Conservation (phyloP, 1,140 invertebrate species). For the Drosophila burlai region DNA sequence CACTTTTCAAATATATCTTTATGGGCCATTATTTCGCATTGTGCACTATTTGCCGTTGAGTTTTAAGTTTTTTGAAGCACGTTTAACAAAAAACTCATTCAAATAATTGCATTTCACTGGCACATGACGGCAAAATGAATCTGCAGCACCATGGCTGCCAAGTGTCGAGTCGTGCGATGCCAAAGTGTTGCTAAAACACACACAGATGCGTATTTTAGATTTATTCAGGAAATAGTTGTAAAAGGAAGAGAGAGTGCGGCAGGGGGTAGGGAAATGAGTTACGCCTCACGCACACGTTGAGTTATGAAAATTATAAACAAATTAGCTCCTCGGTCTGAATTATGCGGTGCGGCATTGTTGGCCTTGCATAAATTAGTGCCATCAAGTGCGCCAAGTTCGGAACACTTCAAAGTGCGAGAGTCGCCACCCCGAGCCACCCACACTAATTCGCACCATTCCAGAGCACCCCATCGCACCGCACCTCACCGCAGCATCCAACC, state of each 20-base stretch:
- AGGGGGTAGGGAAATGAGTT: constrained; percentile 42
- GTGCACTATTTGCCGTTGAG: constrained; percentile 29
- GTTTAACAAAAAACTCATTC: constrained; percentile 46
- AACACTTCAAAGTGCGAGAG: constrained; percentile 42
- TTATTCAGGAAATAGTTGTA: constrained; percentile 39
- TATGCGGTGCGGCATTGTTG: constrained; percentile 72
- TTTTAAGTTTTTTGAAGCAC: constrained; percentile 33
- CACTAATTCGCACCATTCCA: constrained; percentile 4
- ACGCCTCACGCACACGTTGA: constrained; percentile 69
- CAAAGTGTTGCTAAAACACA: constrained; percentile 47
- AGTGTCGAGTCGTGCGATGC: constrained; percentile 53
- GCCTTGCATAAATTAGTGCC: constrained; percentile 75
- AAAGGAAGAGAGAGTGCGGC: constrained; percentile 4
- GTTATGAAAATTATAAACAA: constrained; percentile 84
- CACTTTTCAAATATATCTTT: constrained; percentile 22
- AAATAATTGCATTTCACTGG: constrained; percentile 60
- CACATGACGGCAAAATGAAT: constrained; percentile 50
- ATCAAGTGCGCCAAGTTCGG: constrained; percentile 59
- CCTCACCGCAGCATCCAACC: constrained; percentile 18
- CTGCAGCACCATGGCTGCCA: constrained; percentile 33
- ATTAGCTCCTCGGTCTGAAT: constrained; percentile 70
- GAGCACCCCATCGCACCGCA: constrained; percentile 6
- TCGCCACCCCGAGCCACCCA: constrained; percentile 6
- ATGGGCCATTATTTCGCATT: constrained; percentile 9
- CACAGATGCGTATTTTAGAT: constrained; percentile 29